A percentile compares a stretch with the other conserved stretches of the same genome.
Conservation (phyloP, 2,888 invertebrate genomes). For the Cheilosia impressa region DNA sequence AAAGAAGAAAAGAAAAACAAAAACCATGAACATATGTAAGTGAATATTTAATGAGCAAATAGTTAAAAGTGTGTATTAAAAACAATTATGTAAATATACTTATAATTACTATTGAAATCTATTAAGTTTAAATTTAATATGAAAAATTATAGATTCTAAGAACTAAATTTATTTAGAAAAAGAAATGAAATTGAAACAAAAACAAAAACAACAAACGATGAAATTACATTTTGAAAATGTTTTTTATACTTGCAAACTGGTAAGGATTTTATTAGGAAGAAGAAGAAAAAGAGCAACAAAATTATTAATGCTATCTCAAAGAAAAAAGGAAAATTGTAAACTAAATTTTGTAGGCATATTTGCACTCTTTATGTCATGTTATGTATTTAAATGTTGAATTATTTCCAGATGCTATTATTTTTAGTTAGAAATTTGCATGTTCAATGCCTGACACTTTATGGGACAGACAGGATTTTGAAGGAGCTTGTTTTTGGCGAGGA, state of each 20-base stretch:
- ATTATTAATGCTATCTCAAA: slow-evolving; percentile 55
- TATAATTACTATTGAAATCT: slow-evolving; percentile 54
- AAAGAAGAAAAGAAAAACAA: background rate
- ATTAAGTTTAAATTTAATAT: slow-evolving; percentile 57
- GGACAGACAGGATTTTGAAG: background rate
- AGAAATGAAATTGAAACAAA: slow-evolving; percentile 11
- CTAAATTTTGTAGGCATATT: slow-evolving; percentile 68
- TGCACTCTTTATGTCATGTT: slow-evolving; percentile 63
- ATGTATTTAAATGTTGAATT: slow-evolving; percentile 27
- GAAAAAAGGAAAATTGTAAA: slow-evolving; percentile 15
- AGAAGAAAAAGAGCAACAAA: background rate
- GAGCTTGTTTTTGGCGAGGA: background rate
- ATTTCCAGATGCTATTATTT: background rate
- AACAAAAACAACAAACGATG: slow-evolving; percentile 29
- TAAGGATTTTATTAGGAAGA: slow-evolving; percentile 57
- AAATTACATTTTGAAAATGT: slow-evolving; percentile 68
- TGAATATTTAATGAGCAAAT: slow-evolving; percentile 39
- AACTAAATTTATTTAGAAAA: slow-evolving; percentile 67
- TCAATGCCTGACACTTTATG: slow-evolving; percentile 3
- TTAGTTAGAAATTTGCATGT: slow-evolving; percentile 22
- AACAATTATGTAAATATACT: slow-evolving; percentile 63
- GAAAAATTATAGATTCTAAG: slow-evolving; percentile 50
- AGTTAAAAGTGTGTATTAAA: slow-evolving; percentile 67
- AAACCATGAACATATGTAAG: slow-evolving; percentile 45
- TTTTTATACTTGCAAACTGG: slow-evolving; percentile 73